phyloP scores from a whole-genome alignment of 2,888 invertebrate genomes.

The Chalcis sispes region DNA sequence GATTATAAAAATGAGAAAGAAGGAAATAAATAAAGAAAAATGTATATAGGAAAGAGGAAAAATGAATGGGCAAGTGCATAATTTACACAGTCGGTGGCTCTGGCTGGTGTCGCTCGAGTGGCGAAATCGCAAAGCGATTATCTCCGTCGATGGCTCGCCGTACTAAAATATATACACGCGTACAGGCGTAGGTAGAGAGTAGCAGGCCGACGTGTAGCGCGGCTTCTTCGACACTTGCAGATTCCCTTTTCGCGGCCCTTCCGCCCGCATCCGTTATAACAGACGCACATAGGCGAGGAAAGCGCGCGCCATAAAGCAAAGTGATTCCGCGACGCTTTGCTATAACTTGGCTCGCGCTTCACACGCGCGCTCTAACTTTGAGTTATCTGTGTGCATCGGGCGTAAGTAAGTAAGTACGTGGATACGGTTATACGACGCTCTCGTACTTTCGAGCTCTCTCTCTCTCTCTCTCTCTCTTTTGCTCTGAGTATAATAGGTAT shows the following conservation, averaged over 20 bases:
- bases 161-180: slow-evolving; percentile 38
- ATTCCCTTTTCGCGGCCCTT: slow-evolving; percentile 18
- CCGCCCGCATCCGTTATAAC: slow-evolving; percentile 29
- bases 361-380: slow-evolving; percentile 59
- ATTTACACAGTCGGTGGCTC: slow-evolving; percentile 27
- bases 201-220: slow-evolving; percentile 44
- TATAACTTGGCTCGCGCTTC: slow-evolving; percentile 60
- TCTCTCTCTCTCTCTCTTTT: too few species aligned
- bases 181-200: slow-evolving; percentile 29
- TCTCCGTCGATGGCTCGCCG: slow-evolving; percentile 27
- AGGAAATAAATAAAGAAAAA: not conserved
- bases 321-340: slow-evolving; percentile 62
- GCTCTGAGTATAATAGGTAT: too few species aligned
- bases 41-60: not conserved
- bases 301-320: slow-evolving; percentile 64
- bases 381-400: slow-evolving; percentile 70
- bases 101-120: slow-evolving; percentile 15
- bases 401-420: slow-evolving; percentile 66
- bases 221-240: slow-evolving; percentile 27
- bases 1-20: slow-evolving; percentile 22
- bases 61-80: slow-evolving; percentile 30
- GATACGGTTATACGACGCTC: slow-evolving; percentile 51
- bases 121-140: slow-evolving; percentile 45
- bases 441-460: too few species aligned
- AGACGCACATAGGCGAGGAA: slow-evolving; percentile 15